These are phyloP conservation scores for Siderastrea radians DNA, from an alignment of 92 coral and sea anemone species.

Conservation along the genomic window DNA sequence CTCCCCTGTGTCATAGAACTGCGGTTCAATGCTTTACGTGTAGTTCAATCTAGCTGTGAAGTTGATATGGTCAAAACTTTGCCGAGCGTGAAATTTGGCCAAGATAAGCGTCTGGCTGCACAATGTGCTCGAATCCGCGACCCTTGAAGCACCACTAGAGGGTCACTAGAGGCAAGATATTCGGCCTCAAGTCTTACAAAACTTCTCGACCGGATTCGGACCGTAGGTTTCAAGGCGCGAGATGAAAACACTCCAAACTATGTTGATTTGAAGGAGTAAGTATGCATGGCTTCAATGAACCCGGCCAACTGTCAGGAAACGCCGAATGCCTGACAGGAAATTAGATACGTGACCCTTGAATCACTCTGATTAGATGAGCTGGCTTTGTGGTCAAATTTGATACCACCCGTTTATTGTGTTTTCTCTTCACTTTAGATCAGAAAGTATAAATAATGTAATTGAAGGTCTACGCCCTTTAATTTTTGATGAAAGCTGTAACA, in stretches of 20 bases:
- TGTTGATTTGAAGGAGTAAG: conserved; percentile 64
- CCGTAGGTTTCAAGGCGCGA: conserved; percentile 8
- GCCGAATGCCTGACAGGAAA: conserved; percentile 74
- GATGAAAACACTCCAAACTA: conserved; percentile 60
- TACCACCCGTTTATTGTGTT: not conserved
- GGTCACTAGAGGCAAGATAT: too few relatives aligned
- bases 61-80: not conserved
- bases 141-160: not conserved
- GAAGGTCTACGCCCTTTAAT: not conserved
- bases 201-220: not conserved
- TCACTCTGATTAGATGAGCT: not conserved
- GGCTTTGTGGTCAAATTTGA: conserved; percentile 57
- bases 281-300: conserved; percentile 43
- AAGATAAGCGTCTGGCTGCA: not conserved
- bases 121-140: not conserved
- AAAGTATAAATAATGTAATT: not conserved
- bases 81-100: conserved; percentile 1
- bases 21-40: not conserved
- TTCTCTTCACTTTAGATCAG: not conserved
- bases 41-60: not conserved
- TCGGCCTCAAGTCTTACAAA: not conserved
- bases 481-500: not conserved
- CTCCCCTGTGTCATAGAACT: not conserved
- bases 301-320: conserved; percentile 67
- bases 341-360: conserved; percentile 45